Evolutionary conservation across 30 jellyfish, hydroid and myxozoan species (phyloP), one percentile per base, ranked within the genome.

Genomic region (Turritopsis rubra): DNA sequence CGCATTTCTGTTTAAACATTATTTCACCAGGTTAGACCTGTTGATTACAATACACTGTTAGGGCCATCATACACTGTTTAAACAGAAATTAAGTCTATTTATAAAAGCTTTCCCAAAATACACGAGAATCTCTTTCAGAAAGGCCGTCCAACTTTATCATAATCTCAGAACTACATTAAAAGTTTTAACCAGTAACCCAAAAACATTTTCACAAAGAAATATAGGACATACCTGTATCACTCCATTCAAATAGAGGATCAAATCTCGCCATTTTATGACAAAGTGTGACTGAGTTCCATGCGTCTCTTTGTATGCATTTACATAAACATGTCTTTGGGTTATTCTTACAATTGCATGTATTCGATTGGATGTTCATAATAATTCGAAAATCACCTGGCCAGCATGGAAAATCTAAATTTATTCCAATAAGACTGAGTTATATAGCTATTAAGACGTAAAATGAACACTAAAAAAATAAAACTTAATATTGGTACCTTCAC

Each of bases 211-310:
- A n/a, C n/a, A 41, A 41, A 68, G 77, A 0, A 68, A 68, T n/a
- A 27, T 7, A 9, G 21, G 28, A 19, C 77, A n/a, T 22, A 68
- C 77, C 77, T n/a, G 28, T 68, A n/a, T 27, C 0, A 22, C 77
- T 68, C 77, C 77, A 68, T 68, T 68, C 77, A 68, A 68, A 68
- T 0, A 27, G 30, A 68, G 77, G 77, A 68, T 68, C 30, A 68
- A 68, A 68, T 68, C 30, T 68, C 21, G 77, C 19, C 16, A n/a
- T 9, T 68, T 27, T 68, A 27, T 68, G 77, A 1, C 77, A 68
- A 17, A 68, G 8, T 23, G 30, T 68, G 19, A 68, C 21, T 9
- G 60, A 41, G 5, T 41, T 41, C 60, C 77, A 27, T 7, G 0
- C 19, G 21, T 68, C 77, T 9, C 77, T 68, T 19, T 68, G 31